Evolutionary conservation across 1,140 invertebrate species (phyloP), one percentile per base, ranked within the genome.

Genomic region (Megalopta genalis): DNA sequence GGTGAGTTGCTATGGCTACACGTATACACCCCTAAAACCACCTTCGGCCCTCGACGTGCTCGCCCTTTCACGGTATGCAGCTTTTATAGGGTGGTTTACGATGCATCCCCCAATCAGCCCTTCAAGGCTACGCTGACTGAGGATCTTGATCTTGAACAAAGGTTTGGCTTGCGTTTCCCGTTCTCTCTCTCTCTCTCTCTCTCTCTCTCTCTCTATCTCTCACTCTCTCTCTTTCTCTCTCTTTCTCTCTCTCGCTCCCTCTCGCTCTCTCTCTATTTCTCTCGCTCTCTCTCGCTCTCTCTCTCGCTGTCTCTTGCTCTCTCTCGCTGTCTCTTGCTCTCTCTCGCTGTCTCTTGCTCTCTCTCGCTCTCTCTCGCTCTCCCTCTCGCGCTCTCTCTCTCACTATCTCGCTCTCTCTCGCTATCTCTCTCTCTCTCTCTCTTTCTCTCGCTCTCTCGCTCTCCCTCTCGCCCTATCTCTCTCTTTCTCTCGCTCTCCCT

Each of bases 1-100:
- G 81, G 69, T 80, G 65, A 77, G 90, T 90, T 88, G 84, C 90
- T 83, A 90, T 90, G 89, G 83, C 74, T 88, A 90, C 89, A 76
- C 83, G 74, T 87, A 85, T 25, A 82, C 81, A 76, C 87, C 77
- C 85, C 39, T 70, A 57, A 80, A 81, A 73, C 76, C 72, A 81
- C 75, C 84, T 77, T 80, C 78, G 80, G 75, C 72, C 81, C 67
- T 72, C 57, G 18, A 52, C 59, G 57, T 46, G 62, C 65, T 84
- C 78, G 81, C 85, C 75, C 71, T 82, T 84, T 73, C 77, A 64
- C 75, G 64, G 39, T 74, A 72, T 80, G 80, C 71, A 80, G 68
- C 83, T 83, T 87, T 87, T 83, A 87, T 81, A 54, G 83, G n/a
- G 70, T 39, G 81, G 62, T 88, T 85, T 85, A 86, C 83, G 86